A percentile compares a stretch with the other conserved stretches of the same genome.
Conservation (phyloP, 1,140 invertebrate genomes). For the Mya arenaria region DNA sequence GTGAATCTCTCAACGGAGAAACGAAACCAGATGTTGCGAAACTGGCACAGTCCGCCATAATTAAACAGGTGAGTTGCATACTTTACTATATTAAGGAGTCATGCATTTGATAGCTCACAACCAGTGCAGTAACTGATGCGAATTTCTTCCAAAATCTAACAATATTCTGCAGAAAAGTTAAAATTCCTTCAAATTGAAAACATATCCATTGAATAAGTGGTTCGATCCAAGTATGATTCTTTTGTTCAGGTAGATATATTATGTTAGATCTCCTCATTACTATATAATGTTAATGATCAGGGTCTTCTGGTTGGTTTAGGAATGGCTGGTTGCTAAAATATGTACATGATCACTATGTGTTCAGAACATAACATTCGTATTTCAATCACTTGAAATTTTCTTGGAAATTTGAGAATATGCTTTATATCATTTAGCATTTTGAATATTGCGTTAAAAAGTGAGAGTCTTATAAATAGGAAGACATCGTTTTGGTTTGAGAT, state of each 20-base stretch:
- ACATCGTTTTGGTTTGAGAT: too few species aligned
- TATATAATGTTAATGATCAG: constrained; percentile 79
- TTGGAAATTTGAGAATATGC: too few species aligned
- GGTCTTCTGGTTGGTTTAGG: constrained; percentile 16
- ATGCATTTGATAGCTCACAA: constrained; percentile 12
- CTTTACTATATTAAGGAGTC: too few species aligned
- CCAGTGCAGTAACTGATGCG: background rate
- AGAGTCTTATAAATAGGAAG: too few species aligned
- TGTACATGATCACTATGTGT: constrained; percentile 53
- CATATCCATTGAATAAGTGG: background rate
- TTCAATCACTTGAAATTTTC: too few species aligned
- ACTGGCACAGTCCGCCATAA: constrained; percentile 79
- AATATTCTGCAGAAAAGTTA: background rate
- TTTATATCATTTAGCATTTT: too few species aligned
- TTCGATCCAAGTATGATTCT: too few species aligned
- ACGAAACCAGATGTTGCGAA: constrained; percentile 78
- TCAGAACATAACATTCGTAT: too few species aligned
- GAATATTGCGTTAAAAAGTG: too few species aligned
- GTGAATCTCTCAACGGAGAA: constrained; percentile 77
- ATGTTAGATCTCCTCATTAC: constrained; percentile 71
- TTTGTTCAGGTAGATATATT: constrained; percentile 68
- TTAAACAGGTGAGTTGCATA: constrained; percentile 80
- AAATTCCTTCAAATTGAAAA: background rate
- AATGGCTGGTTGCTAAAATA: constrained; percentile 54
- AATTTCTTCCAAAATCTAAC: background rate